phyloP scores from a whole-genome alignment of 2,113 vertebrate species.

The Tricholaema leucomelas region DNA sequence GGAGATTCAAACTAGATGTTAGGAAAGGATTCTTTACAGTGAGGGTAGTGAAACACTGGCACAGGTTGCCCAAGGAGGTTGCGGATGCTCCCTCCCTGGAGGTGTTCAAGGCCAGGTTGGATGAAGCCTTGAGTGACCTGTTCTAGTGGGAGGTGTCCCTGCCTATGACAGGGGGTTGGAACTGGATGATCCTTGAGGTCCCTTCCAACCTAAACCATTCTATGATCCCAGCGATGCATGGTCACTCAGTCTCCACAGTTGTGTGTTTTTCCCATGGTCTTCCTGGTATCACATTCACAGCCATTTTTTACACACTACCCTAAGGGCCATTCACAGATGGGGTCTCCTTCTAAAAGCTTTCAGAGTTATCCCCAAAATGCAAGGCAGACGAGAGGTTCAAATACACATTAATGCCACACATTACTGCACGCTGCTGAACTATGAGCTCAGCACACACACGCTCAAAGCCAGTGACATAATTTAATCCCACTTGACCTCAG shows the following conservation, averaged over 20 bases:
- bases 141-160: too few species aligned
- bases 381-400: background rate
- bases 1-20: too few species aligned
- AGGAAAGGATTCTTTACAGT: too few species aligned
- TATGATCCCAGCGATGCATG: too few species aligned
- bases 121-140: too few species aligned
- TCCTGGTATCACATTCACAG: background rate
- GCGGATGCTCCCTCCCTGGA: too few species aligned
- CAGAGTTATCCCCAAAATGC: background rate
- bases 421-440: background rate
- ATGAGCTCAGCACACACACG: rapidly evolving
- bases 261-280: background rate
- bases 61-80: too few species aligned
- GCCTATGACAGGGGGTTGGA: too few species aligned
- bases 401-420: background rate
- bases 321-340: background rate
- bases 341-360: background rate
- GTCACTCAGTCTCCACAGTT: background rate
- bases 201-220: too few species aligned
- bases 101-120: too few species aligned
- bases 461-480: background rate
- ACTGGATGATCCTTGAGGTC: too few species aligned
- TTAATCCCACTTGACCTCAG: background rate
- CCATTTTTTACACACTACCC: background rate
- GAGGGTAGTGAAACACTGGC: too few species aligned